Conservation (phyloP, 2,113 vertebrate genomes). For the Phoxinus phoxinus region DNA sequence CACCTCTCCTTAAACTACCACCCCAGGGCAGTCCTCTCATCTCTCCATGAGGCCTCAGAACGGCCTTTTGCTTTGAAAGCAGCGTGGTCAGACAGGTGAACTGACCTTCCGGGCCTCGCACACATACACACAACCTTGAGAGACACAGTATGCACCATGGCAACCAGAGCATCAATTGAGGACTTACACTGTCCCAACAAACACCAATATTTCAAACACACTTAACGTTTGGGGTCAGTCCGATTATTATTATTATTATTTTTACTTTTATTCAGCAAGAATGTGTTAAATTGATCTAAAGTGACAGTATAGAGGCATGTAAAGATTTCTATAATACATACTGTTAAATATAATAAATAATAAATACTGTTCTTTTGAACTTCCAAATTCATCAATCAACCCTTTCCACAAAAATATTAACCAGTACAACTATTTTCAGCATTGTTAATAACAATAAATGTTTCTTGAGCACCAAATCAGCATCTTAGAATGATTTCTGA, state of each 20-base stretch:
- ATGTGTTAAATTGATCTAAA: neutral
- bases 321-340: neutral
- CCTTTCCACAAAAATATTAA: neutral
- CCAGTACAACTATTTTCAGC: neutral
- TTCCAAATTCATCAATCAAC: neutral
- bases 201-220: neutral
- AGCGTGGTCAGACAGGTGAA: neutral
- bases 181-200: neutral
- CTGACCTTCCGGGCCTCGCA: neutral
- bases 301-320: no score
- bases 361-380: neutral
- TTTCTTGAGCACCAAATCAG: neutral
- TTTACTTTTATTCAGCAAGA: neutral
- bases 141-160: neutral
- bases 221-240: neutral
- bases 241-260: no score
- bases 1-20: neutral
- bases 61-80: constrained; percentile 20
- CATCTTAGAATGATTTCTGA: neutral
- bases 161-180: neutral
- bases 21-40: neutral
- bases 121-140: neutral
- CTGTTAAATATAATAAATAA: no score
- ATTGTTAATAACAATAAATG: neutral
- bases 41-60: constrained; percentile 18